A percentile compares a stretch with the other conserved stretches of the same genome.
Evolutionary conservation across 1,140 invertebrate genomes (phyloP).

Genomic region (Thereuonema tuberculata): DNA sequence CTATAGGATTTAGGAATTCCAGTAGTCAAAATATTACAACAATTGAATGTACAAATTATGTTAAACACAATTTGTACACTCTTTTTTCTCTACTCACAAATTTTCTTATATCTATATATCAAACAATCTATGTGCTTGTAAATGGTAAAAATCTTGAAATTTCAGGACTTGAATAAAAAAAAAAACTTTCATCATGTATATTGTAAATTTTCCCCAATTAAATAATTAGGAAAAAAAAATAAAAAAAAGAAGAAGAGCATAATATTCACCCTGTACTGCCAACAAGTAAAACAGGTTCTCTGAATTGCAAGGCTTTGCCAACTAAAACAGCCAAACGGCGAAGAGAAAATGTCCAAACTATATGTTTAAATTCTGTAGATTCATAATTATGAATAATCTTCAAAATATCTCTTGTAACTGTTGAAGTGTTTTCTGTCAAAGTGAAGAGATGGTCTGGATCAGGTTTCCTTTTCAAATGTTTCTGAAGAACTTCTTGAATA

Average conservation of each 20-base stretch:
- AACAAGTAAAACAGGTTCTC: conserved; percentile 89
- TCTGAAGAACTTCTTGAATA: conserved; percentile 64
- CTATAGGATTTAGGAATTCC: too few relatives aligned
- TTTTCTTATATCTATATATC: too few relatives aligned
- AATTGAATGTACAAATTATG: too few relatives aligned
- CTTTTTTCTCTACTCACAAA: too few relatives aligned
- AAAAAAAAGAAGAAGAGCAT: too few relatives aligned
- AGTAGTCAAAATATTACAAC: too few relatives aligned
- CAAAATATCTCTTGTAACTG: conserved; percentile 57
- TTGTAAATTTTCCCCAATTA: neutral
- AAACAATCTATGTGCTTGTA: too few relatives aligned
- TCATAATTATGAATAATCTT: conserved; percentile 41
- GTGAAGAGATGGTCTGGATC: conserved; percentile 60
- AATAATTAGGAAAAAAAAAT: too few relatives aligned
- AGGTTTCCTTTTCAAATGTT: conserved; percentile 67
- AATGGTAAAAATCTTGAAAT: too few relatives aligned
- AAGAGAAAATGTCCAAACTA: conserved; percentile 91
- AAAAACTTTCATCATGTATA: neutral
- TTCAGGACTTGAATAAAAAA: too few relatives aligned
- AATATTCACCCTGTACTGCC: conserved; percentile 69
- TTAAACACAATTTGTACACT: too few relatives aligned
- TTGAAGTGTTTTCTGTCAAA: conserved; percentile 53
- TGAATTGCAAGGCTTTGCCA: conserved; percentile 69
- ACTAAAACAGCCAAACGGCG: conserved; percentile 80
- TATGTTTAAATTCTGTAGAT: conserved; percentile 48